Base-by-base conservation (phyloP, 2,888 invertebrate genomes). In the Leptopilina syphax region DNA sequence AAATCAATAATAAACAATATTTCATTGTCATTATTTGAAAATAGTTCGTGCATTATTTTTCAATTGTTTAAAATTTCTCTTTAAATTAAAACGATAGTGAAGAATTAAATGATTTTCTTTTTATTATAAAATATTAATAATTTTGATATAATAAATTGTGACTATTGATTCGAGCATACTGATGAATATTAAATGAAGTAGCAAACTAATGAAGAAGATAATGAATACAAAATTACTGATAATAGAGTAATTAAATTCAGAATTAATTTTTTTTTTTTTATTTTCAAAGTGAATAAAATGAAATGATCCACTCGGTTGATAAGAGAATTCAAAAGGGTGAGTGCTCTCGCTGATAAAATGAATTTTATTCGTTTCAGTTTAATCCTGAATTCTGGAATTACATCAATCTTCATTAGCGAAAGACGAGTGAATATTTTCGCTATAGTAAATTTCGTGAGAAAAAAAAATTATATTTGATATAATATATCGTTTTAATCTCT, bases 361-460 rank as follows among this genome's bases (percentile, higher is more conserved):
- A 41, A 66, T 41, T 66, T 66, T n/a, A 66, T 66, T 66, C 41
- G 41, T 3, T 66, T 66, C 13, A 65, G 27, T 27, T n/a, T 66
- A 66, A n/a, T 10, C 27, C 66, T 41, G 34, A 66, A 66, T 66
- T 66, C 41, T 66, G 41, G n/a, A n/a, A 66, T 66, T 66, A 13
- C 66, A 66, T 66, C 66, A 66, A 66, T 66, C 66, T 41, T 13
- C 41, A 66, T 66, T 66, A 66, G 12, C n/a, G 66, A 66, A 66
- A 41, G 10, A 13, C 41, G 13, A 66, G 66, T 66, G 41, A 66
- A 66, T 41, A 41, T 66, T 66, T 44, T 66, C 41, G 13, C 66
- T 66, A 66, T 27, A 66, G 41, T 63, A 27, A 66, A n/a, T 44
- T 66, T 66, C 7, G n/a, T 66, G 66, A 41, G 66, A 41, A 41